phyloP scores from a whole-genome alignment of 64 coral and sea anemone genomes.

The Platygyra sinensis region DNA sequence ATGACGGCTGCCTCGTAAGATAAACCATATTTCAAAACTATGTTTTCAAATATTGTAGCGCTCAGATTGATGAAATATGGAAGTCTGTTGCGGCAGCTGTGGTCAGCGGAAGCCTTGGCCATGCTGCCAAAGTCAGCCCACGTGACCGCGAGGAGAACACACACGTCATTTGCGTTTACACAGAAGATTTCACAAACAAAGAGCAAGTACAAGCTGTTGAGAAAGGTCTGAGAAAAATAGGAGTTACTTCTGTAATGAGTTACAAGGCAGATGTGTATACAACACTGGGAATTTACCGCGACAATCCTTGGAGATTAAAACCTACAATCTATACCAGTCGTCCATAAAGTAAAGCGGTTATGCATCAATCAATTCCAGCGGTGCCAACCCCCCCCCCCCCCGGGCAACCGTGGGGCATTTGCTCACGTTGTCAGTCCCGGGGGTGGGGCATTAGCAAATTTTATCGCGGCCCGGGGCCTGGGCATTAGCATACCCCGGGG shows the following conservation, averaged over 20 bases:
- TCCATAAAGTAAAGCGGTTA: neutral
- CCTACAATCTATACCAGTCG: neutral
- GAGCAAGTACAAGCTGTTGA: constrained; percentile 27
- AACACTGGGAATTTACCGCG: constrained; percentile 11
- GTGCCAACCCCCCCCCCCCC: too few relatives aligned
- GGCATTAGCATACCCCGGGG: too few relatives aligned
- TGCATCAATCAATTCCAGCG: too few relatives aligned
- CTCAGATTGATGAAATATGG: constrained; percentile 32
- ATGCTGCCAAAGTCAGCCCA: constrained; percentile 14
- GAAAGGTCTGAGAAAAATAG: constrained; percentile 1
- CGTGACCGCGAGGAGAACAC: neutral
- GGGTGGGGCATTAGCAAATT: too few relatives aligned
- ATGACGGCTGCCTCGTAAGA: too few relatives aligned
- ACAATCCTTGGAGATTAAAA: neutral
- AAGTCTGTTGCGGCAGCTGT: constrained; percentile 33
- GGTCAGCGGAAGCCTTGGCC: constrained; percentile 1
- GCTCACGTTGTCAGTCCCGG: too few relatives aligned
- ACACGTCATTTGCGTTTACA: constrained; percentile 52
- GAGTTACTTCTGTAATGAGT: neutral
- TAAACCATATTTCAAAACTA: neutral
- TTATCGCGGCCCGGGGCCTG: too few relatives aligned
- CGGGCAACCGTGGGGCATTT: too few relatives aligned
- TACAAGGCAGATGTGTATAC: constrained; percentile 53
- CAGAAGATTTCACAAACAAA: constrained; percentile 43
- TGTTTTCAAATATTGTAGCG: neutral